Evolutionary conservation across 2,888 invertebrate species (phyloP).

Genomic region (Adelognathus sp.): DNA sequence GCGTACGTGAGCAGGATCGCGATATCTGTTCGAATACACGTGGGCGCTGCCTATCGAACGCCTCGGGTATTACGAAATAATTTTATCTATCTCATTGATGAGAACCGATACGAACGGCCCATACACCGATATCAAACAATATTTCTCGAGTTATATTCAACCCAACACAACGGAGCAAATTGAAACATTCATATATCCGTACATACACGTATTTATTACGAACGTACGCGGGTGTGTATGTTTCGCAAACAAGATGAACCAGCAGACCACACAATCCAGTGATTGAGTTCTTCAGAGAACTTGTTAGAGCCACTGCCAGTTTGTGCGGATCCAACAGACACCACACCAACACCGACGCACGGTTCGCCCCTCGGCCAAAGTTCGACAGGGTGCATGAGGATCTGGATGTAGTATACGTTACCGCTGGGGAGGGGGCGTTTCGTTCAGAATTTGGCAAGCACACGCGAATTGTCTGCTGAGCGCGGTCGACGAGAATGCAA

Average conservation of each 20-base stretch:
- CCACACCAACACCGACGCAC: neutral
- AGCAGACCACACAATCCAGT: neutral
- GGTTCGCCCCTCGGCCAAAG: conserved; percentile 29
- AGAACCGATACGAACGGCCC: conserved; percentile 9
- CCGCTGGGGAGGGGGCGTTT: neutral
- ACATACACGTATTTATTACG: neutral
- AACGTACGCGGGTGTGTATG: neutral
- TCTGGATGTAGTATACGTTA: conserved; percentile 31
- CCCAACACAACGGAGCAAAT: neutral
- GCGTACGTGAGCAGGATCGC: conserved; percentile 48
- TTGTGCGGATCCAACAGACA: conserved; percentile 29
- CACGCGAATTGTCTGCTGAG: conserved; percentile 50
- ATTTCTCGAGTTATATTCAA: neutral
- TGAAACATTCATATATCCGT: neutral
- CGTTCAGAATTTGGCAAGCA: conserved; percentile 59
- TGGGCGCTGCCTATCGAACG: neutral
- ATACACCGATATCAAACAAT: neutral
- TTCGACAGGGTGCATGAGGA: conserved; percentile 47
- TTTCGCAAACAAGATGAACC: conserved; percentile 18
- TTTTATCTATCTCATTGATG: conserved; percentile 51
- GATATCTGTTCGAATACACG: conserved; percentile 34
- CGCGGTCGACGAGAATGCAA: conserved; percentile 33
- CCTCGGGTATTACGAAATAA: conserved; percentile 42
- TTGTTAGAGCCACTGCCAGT: conserved; percentile 14
- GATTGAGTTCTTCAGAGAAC: conserved; percentile 45